Percentiles rank a stretch among this genome's conserved stretches.
Evolutionary conservation across 2,888 invertebrate genomes (phyloP).

Genomic region (Zele albiditarsus): DNA sequence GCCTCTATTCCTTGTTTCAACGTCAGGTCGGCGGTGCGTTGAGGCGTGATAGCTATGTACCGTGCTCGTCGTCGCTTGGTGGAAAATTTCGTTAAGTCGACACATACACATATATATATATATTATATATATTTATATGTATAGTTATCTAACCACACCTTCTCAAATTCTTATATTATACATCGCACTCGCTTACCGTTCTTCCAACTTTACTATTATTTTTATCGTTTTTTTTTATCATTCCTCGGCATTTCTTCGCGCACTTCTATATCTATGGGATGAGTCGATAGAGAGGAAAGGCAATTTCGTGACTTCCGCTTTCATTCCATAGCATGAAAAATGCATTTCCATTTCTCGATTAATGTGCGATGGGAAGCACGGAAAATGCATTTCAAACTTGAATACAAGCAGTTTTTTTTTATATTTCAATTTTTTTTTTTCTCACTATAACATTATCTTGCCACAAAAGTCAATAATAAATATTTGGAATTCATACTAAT

Average conservation of each 20-base stretch:
- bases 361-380: constrained; percentile 9
- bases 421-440: constrained; percentile 16
- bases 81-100: constrained; percentile 45
- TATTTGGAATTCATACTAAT: no score
- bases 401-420: constrained; percentile 15
- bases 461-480: no score
- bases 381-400: constrained; percentile 16
- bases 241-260: neutral
- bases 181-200: neutral
- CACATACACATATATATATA: constrained; percentile 5
- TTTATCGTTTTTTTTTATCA: neutral
- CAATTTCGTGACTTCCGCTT: constrained; percentile 23
- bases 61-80: constrained; percentile 29
- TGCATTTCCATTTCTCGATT: constrained; percentile 21
- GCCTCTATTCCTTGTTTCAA: neutral
- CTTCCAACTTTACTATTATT: neutral
- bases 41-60: constrained; percentile 21
- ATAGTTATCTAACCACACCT: neutral
- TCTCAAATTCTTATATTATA: neutral
- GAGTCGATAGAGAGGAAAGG: constrained; percentile 17
- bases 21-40: constrained; percentile 2
- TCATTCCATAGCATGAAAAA: constrained; percentile 21
- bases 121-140: no score
- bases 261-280: neutral
- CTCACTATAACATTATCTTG: neutral